These are phyloP conservation scores for Erebia aethiops DNA, from an alignment of 2,888 invertebrate genomes.

Conservation along the genomic window DNA sequence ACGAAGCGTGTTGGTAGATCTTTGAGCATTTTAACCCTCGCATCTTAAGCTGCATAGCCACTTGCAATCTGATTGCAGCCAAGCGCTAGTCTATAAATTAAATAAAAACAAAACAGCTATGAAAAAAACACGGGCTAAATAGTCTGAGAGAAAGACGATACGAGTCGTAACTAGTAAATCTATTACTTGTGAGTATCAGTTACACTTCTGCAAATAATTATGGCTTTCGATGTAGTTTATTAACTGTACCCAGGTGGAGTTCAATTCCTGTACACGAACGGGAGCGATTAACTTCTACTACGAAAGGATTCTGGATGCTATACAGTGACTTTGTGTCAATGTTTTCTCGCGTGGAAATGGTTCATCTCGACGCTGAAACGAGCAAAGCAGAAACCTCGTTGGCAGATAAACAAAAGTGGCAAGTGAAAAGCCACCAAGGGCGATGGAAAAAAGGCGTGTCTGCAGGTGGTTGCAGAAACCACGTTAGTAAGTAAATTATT, in stretches of 20 bases:
- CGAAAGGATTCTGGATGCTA: conserved; percentile 92
- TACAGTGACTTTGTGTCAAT: conserved; percentile 91
- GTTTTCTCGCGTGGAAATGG: conserved; percentile 91
- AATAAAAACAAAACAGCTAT: too few relatives aligned
- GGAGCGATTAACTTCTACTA: conserved; percentile 86
- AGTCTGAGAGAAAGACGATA: too few relatives aligned
- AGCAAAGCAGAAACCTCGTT: conserved; percentile 92
- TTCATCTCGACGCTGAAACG: conserved; percentile 94
- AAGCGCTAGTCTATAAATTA: too few relatives aligned
- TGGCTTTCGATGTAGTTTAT: neutral
- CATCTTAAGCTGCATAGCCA: too few relatives aligned
- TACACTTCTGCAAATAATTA: neutral
- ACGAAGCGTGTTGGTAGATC: too few relatives aligned
- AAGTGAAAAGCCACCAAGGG: conserved; percentile 93
- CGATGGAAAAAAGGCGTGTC: conserved; percentile 94
- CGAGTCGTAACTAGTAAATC: too few relatives aligned
- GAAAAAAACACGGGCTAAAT: too few relatives aligned
- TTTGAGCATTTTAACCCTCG: too few relatives aligned
- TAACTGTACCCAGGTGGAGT: conserved; percentile 83
- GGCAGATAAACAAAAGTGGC: conserved; percentile 90
- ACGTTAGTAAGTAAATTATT: conserved; percentile 83
- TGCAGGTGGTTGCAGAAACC: conserved; percentile 95
- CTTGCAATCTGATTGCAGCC: too few relatives aligned
- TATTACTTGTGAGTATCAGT: too few relatives aligned
- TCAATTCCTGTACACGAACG: conserved; percentile 88